phyloP scores from a whole-genome alignment of 1,140 invertebrate genomes.

The Agrypnia vestita region DNA sequence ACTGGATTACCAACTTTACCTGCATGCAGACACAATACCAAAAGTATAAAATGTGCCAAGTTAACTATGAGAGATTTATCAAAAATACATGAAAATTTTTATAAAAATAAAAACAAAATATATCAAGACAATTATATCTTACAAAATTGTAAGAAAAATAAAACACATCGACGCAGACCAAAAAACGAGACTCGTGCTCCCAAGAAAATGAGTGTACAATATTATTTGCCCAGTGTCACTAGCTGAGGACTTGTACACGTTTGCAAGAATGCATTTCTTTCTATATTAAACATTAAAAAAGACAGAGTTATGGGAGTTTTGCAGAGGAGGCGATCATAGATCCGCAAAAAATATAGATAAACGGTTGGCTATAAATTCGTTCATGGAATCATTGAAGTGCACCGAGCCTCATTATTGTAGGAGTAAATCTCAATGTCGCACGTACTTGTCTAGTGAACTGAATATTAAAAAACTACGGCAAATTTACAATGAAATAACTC shows the following conservation, averaged over 20 bases:
- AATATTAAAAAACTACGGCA: slow-evolving; percentile 54
- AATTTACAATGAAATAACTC: slow-evolving; percentile 52
- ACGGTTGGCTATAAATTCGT: slow-evolving; percentile 38
- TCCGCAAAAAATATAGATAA: neutral
- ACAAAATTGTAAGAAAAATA: neutral
- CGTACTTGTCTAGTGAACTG: slow-evolving; percentile 57
- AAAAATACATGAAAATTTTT: neutral
- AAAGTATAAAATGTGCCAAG: neutral
- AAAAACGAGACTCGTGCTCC: neutral
- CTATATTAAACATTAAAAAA: slow-evolving; percentile 18
- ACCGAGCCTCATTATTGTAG: slow-evolving; percentile 60
- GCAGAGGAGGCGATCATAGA: slow-evolving; percentile 12
- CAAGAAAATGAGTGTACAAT: neutral
- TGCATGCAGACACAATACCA: neutral
- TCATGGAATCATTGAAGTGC: slow-evolving; percentile 58
- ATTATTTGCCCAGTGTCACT: neutral
- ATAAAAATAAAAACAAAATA: neutral
- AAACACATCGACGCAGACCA: neutral
- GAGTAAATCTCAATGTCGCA: slow-evolving; percentile 51
- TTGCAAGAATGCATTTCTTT: slow-evolving; percentile 22
- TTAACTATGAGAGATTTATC: slow-evolving; percentile 8
- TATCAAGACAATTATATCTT: slow-evolving; percentile 8
- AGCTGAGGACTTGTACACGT: neutral
- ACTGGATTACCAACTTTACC: neutral
- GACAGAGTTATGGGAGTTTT: neutral